Percentiles rank a stretch among this genome's conserved stretches.
phyloP scores from a whole-genome alignment of 2,888 invertebrate species.

The Macrostomum cliftonense region DNA sequence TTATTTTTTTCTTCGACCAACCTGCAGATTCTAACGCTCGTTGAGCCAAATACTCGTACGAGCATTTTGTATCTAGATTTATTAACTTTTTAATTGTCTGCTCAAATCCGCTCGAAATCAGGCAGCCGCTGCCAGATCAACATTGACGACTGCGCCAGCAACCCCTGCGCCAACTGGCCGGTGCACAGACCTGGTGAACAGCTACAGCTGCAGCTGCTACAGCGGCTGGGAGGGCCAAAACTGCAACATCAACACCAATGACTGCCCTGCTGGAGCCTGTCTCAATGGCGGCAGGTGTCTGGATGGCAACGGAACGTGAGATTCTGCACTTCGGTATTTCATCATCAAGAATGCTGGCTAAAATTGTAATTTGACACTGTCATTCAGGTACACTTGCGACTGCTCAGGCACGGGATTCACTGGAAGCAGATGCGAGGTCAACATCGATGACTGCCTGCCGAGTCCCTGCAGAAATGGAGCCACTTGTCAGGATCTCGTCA shows the following conservation, averaged over 20 bases:
- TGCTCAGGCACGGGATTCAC: slow-evolving; percentile 22
- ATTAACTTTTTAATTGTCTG: slow-evolving; percentile 21
- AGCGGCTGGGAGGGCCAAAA: neutral
- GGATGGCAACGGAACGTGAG: neutral
- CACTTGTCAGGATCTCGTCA: slow-evolving; percentile 47
- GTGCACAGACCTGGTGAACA: slow-evolving; percentile 11
- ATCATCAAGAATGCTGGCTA: too few relatives aligned
- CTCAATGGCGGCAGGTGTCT: neutral
- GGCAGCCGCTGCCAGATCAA: slow-evolving; percentile 55
- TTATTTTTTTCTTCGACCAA: too few relatives aligned
- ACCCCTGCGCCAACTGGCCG: slow-evolving; percentile 41
- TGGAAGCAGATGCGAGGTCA: too few relatives aligned
- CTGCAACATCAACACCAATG: neutral
- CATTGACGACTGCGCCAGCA: slow-evolving; percentile 61
- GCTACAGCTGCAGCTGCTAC: slow-evolving; percentile 10
- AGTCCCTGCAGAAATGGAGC: neutral
- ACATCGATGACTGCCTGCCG: neutral
- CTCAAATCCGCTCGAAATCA: too few relatives aligned
- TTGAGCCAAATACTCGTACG: too few relatives aligned
- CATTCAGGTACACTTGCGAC: slow-evolving; percentile 21
- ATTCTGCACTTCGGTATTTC: too few relatives aligned
- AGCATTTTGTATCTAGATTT: too few relatives aligned
- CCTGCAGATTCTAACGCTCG: too few relatives aligned
- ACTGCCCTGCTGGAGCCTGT: neutral
- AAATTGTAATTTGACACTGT: too few relatives aligned